Base-by-base conservation (phyloP, 2,888 invertebrate genomes). In the Drosophila fungiperda region DNA sequence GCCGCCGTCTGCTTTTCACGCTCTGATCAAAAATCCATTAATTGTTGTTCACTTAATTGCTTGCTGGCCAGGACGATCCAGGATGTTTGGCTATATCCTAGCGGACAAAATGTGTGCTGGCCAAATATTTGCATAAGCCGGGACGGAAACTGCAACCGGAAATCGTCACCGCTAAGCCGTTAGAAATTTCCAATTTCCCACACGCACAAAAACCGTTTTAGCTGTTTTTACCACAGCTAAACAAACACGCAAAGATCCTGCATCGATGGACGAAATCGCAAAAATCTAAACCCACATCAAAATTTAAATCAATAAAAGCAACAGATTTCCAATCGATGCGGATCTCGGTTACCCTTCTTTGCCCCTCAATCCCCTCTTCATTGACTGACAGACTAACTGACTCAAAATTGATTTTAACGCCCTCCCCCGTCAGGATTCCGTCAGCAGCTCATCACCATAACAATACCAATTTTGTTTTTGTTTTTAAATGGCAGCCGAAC, bases 11-110 rank as follows among this genome's bases (percentile, higher is more conserved):
- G 12, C 59, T 53, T 74, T 71, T 78, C 76, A 90, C 80, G 90
- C 80, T 90, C 68, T 70, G 70, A 83, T 91, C 82, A 90, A 80
- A 88, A 80, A 74, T 69, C 83, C 76, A 90, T 91, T 82, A 87
- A 90, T 78, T 59, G 64, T 57, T 35, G 62, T 50, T 53, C n/a
- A 55, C 38, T 23, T 42, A 65, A 73, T 63, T 63, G 72, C 36
- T 29, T 5, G n/a, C 40, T 42, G 53, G 55, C 50, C 78, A 76
- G 71, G 55, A n/a, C n/a, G n/a, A 79, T 71, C 15, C 45, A 45
- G 45, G 23, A 68, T 64, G 63, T 50, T 9, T 26, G 23, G n/a
- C 23, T n/a, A 35, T 29, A 33, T 35, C 7, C 40, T 40, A 17
- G 35, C n/a, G 15, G n/a, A 12, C 4, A 20, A 20, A 58, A 42